Percentiles rank a stretch among this genome's conserved stretches.
These are phyloP conservation scores for Iphiclides podalirius DNA, from an alignment of 2,888 invertebrate genomes.

Conservation along the genomic window DNA sequence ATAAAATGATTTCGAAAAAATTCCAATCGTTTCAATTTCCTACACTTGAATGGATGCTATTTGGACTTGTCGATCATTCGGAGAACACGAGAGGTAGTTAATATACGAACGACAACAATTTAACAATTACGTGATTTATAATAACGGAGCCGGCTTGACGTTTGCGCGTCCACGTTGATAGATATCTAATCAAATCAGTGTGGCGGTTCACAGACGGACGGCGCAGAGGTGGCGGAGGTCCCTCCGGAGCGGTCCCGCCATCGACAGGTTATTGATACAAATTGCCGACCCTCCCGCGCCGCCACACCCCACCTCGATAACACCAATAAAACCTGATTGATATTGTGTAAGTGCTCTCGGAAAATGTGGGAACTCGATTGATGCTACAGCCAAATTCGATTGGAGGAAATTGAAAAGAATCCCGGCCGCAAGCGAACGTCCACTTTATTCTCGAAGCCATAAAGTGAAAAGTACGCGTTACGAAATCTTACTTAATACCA, in stretches of 20 bases:
- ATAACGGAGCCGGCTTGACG: conserved; percentile 16
- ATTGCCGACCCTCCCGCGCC: conserved; percentile 59
- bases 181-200: conserved; percentile 75
- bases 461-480: conserved; percentile 40
- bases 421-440: conserved; percentile 39
- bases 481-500: conserved; percentile 32
- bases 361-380: conserved; percentile 80
- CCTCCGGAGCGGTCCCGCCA: conserved; percentile 67
- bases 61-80: too few species aligned
- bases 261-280: conserved; percentile 82
- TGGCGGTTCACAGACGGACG: conserved; percentile 54
- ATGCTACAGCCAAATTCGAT: conserved; percentile 79
- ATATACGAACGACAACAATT: too few species aligned
- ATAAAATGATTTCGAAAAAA: too few species aligned
- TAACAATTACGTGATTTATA: not conserved
- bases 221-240: conserved; percentile 62
- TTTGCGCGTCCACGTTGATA: conserved; percentile 68
- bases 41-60: too few species aligned
- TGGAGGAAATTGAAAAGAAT: conserved; percentile 78
- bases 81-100: too few species aligned
- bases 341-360: conserved; percentile 79
- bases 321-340: conserved; percentile 81
- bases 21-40: too few species aligned
- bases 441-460: conserved; percentile 37
- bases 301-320: conserved; percentile 60